Evolutionary conservation across 2,888 invertebrate species (phyloP), one percentile per base, ranked within the genome.

Genomic region (Digitonthophagus gazella): DNA sequence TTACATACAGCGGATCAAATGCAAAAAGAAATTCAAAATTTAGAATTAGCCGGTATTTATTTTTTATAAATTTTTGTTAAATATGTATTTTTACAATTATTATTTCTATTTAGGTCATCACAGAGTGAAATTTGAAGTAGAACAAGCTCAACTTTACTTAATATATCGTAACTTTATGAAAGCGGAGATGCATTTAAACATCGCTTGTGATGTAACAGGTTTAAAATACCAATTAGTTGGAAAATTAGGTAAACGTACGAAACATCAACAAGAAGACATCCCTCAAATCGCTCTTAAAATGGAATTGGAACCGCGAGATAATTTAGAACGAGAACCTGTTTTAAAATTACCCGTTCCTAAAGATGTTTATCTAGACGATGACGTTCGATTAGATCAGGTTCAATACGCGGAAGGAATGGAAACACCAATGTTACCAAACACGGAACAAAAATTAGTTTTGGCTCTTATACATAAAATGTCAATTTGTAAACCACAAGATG

Each of bases 241-340:
- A 74, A 88, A 92, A 44, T 83, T 98, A 74, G 98, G 98, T 0
- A 93, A 93, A 80, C 87, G 98, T 72, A 98, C 98, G 5, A 92
- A 91, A 76, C 96, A 90, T 80, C 98, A 99, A 81, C 87, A 90
- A 75, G 90, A 89, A 58, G 87, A 91, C 28, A 82, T 95, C 63
- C 90, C 98, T 0, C 98, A 98, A 79, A 85, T 98, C 14, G 88
- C 91, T 55, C 81, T 97, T 0, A 87, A 89, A 75, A 88, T 94
- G 64, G 83, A 84, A 65, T 72, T 87, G 4, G 83, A 84, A 55
- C 80, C 82, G 70, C 80, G 81, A 58, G 76, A 81, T 1, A 81
- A 80, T 68, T 77, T 85, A 16, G 82, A 81, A 14, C 80, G 82
- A 0, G 83, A 86, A 5, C 83, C 84, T 2, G 83, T 84, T 56